Conservation (phyloP, 2,113 vertebrate species). For the Petroica traversi region DNA sequence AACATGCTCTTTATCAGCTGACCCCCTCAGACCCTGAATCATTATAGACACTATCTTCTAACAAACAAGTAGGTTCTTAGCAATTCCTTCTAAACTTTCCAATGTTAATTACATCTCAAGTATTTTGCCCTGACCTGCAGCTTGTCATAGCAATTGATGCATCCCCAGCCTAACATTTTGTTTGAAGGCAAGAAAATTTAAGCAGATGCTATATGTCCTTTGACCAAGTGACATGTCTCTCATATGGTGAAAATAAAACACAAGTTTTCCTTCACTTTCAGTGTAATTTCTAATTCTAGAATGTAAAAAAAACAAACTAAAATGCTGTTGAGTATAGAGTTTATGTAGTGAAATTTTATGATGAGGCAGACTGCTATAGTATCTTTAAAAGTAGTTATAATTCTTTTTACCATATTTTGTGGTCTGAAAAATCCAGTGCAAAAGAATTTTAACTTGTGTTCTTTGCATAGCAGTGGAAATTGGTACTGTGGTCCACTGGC, state of each 20-base stretch:
- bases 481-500: not conserved
- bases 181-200: not conserved
- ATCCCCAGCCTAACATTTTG: not conserved
- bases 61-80: not conserved
- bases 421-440: not conserved
- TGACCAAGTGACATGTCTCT: not conserved
- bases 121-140: not conserved
- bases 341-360: not conserved
- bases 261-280: not conserved
- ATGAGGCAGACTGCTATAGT: not conserved
- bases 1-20: not conserved
- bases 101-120: not conserved
- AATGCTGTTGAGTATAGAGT: not conserved
- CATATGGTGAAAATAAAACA: not conserved
- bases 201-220: not conserved
- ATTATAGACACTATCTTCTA: not conserved
- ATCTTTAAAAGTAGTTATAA: not conserved
- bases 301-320: not conserved
- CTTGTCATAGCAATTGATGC: not conserved
- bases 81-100: not conserved
- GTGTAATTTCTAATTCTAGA: not conserved
- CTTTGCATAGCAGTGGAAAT: not conserved
- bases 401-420: not conserved
- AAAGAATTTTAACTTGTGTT: not conserved
- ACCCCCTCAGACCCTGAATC: not conserved